Conservation (phyloP, 2,888 invertebrate species). For the Nebria salina region DNA sequence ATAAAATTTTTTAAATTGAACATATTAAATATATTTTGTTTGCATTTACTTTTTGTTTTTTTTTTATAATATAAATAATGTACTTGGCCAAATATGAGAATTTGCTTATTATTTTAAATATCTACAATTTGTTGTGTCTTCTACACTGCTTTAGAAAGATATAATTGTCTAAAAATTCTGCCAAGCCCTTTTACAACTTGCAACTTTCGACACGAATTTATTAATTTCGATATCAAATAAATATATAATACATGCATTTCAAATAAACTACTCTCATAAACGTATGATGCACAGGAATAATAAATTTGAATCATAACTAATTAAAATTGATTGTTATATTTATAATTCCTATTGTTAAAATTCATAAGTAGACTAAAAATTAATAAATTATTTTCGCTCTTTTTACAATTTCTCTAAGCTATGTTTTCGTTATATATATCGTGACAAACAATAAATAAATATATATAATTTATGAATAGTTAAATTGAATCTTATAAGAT, state of each 20-base stretch:
- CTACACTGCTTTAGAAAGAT: not conserved
- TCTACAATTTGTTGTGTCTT: not conserved
- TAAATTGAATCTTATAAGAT: not conserved
- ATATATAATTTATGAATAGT: not conserved
- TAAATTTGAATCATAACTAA: too few species aligned
- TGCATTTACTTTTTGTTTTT: not conserved
- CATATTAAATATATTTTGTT: not conserved
- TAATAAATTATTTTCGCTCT: not conserved
- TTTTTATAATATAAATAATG: slow-evolving; percentile 1
- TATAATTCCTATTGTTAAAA: too few species aligned
- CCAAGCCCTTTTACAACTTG: not conserved
- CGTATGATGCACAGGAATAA: too few species aligned
- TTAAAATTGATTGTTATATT: too few species aligned
- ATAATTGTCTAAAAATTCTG: not conserved
- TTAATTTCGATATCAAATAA: not conserved
- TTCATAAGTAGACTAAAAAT: not conserved
- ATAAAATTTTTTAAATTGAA: not conserved
- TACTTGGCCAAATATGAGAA: not conserved
- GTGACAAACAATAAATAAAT: not conserved
- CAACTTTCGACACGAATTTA: not conserved
- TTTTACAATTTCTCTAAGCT: not conserved
- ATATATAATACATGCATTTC: not conserved
- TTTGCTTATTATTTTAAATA: not conserved
- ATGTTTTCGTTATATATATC: not conserved
- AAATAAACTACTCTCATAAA: too few species aligned